A percentile compares a stretch with the other conserved stretches of the same genome.
Conservation (phyloP, 2,113 vertebrate genomes). For the Pampusana beccarii region DNA sequence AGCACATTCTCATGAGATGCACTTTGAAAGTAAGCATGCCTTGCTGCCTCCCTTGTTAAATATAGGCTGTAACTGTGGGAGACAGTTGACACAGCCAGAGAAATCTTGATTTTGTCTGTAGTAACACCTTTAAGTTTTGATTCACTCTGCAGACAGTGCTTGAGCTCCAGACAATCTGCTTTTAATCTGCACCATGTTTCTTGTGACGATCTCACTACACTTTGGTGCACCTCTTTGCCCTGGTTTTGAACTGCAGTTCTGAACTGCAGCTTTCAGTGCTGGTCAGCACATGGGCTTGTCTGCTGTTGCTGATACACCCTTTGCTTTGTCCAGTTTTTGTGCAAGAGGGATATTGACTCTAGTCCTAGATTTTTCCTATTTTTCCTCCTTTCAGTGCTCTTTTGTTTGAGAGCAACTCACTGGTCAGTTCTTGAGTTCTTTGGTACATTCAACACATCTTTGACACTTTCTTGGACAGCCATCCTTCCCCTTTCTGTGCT, state of each 20-base stretch:
- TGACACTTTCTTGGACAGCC: not conserved
- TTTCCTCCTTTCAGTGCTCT: not conserved
- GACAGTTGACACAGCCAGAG: not conserved
- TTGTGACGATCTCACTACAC: not conserved
- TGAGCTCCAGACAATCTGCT: not conserved
- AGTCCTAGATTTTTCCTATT: not conserved
- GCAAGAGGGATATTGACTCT: not conserved
- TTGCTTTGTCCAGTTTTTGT: not conserved
- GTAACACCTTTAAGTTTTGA: not conserved
- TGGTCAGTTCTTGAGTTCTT: not conserved
- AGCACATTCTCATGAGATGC: not conserved
- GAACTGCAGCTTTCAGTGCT: not conserved
- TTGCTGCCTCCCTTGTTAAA: not conserved
- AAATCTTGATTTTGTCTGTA: not conserved
- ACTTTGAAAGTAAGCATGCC: not conserved
- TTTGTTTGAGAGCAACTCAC: not conserved
- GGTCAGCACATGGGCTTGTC: not conserved
- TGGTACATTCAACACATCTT: not conserved
- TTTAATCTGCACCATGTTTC: not conserved
- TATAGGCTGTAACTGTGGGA: not conserved
- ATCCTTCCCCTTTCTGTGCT: not conserved
- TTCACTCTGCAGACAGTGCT: not conserved
- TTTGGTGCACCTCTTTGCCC: not conserved
- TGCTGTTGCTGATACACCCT: not conserved
- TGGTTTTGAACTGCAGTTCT: not conserved